Percentiles rank a stretch among this genome's conserved stretches.
These are phyloP conservation scores for cat (Felis catus) DNA, from an alignment of 2,113 vertebrate species.

Conservation along the genomic window DNA sequence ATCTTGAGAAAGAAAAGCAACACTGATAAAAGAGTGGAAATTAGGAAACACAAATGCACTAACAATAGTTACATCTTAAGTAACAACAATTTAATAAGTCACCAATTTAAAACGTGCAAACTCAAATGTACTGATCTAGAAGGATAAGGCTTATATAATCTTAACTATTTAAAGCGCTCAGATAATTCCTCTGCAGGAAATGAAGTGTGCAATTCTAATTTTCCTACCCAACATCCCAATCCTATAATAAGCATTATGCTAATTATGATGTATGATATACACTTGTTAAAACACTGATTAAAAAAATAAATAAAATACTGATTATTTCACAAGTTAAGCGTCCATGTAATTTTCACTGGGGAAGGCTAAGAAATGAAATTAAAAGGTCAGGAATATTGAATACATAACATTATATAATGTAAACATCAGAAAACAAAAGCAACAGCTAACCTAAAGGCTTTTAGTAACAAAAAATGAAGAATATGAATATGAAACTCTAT, in stretches of 20 bases:
- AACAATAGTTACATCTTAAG: constrained; percentile 34
- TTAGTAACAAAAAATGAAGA: not conserved
- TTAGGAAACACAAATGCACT: constrained; percentile 9
- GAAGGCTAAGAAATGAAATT: constrained; percentile 4
- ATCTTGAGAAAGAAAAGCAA: constrained; percentile 18
- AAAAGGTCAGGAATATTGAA: not conserved
- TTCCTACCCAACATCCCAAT: not conserved
- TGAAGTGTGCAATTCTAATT: constrained; percentile 43
- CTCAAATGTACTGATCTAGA: constrained; percentile 30
- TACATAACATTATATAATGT: not conserved
- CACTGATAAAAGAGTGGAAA: not conserved
- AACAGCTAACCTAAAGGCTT: not conserved
- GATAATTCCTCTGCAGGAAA: constrained; percentile 41
- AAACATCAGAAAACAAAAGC: constrained; percentile 5
- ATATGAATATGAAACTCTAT: not conserved
- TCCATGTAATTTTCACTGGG: constrained; percentile 46
- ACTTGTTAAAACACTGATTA: constrained; percentile 15
- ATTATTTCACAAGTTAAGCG: constrained; percentile 47
- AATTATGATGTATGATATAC: constrained; percentile 26
- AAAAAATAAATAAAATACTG: not conserved
- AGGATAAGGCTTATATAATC: constrained; percentile 30
- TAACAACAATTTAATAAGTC: constrained; percentile 54
- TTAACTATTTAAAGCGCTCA: constrained; percentile 15
- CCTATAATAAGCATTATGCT: constrained; percentile 17
- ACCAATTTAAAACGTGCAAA: constrained; percentile 37